Percentiles rank a stretch among this genome's conserved stretches.
phyloP scores from a whole-genome alignment of 1,140 invertebrate species.

The Drosophila funebris region DNA sequence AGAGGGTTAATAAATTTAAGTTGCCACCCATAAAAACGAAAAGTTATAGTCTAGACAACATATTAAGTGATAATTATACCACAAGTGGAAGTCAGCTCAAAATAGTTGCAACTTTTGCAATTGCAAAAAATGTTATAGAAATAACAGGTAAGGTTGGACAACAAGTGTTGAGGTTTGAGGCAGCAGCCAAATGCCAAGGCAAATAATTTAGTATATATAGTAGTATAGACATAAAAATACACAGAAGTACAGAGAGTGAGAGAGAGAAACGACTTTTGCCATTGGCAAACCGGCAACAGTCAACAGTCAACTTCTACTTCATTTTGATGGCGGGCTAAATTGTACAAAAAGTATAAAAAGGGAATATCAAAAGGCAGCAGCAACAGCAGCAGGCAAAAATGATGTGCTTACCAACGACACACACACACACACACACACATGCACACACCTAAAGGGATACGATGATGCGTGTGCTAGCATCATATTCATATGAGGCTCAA shows the following conservation, averaged over 20 bases:
- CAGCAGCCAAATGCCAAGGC: conserved; percentile 49
- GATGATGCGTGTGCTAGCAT: conserved; percentile 62
- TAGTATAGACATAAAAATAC: conserved; percentile 29
- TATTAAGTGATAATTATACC: conserved; percentile 33
- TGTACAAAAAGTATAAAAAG: conserved; percentile 61
- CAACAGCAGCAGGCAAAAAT: conserved; percentile 49
- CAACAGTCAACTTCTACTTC: conserved; percentile 69
- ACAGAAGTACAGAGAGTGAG: conserved; percentile 8
- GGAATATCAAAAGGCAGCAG: conserved; percentile 61
- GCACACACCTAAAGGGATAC: not conserved
- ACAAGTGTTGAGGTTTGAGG: conserved; percentile 9
- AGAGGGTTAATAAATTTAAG: conserved; percentile 15
- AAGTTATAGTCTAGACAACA: conserved; percentile 35
- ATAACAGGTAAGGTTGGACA: conserved; percentile 31
- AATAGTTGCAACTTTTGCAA: conserved; percentile 9
- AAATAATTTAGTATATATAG: conserved; percentile 58
- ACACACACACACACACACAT: not conserved
- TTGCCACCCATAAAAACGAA: conserved; percentile 8
- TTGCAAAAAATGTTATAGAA: conserved; percentile 17
- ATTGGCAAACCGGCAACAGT: conserved; percentile 46
- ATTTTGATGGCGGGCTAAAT: conserved; percentile 70
- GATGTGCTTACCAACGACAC: conserved; percentile 45
- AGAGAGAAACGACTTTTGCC: conserved; percentile 29
- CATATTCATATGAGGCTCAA: conserved; percentile 66
- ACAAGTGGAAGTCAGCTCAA: conserved; percentile 1